Evolutionary conservation across 2,888 invertebrate species (phyloP), one percentile per base, ranked within the genome.

Genomic region (Perizoma flavofasciatum): DNA sequence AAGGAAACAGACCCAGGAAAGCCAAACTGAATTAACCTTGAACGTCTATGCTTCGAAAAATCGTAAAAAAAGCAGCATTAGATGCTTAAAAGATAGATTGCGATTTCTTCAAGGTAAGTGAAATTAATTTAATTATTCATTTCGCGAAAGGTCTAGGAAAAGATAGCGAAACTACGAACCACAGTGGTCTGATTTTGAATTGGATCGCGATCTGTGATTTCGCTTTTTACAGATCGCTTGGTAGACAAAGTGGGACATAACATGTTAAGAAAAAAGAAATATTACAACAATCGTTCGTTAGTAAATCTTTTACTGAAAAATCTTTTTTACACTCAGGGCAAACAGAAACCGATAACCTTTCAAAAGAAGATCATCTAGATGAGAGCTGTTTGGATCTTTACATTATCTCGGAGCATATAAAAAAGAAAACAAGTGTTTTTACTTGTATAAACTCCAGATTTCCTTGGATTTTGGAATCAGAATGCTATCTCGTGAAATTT

Each of bases 401-500:
- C 60, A 86, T 90, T 53, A 69, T 92, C 52, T 90, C 92, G 0
- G 88, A 92, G 61, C 92, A 92, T 62, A 68, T 92, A 9, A 92
- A 89, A 66, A 91, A 89, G 71, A 85, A 81, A 71, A 81, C 62
- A 4, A 67, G 65, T 43, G 66, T 66, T 41, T 93, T 91, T 58
- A 91, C 90, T 6, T 90, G 88, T 60, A 68, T 90, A 34, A 78
- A 81, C 54, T 70, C 81, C 1, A 81, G 69, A 22, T 91, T 93
- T 49, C 92, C 92, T 5, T 93, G 92, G 91, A 89, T 93, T 60
- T 71, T 93, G 49, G 89, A 91, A 73, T 80, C 85, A 0, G 81
- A 92, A 32, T 90, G 92, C 54, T 75, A 81, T 32, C 79, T 93
- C 4, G 86, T 89, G 5, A 86, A 83, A 73, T 86, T 86, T 61